These are phyloP conservation scores for Julus scanicus DNA, from an alignment of 2,888 invertebrate species.

Conservation along the genomic window DNA sequence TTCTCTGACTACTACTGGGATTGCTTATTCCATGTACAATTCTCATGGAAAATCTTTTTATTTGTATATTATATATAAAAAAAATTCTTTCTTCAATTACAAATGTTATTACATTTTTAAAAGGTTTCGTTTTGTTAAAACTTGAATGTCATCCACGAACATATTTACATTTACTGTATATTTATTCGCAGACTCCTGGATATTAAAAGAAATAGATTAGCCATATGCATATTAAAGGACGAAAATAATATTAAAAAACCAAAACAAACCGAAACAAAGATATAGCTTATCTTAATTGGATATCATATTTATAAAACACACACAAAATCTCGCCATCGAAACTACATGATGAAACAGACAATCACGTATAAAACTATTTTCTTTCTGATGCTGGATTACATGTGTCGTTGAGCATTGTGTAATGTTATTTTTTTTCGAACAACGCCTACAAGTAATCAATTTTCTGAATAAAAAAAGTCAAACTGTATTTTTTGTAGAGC, in stretches of 20 bases:
- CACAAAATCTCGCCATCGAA: not conserved
- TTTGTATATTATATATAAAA: not conserved
- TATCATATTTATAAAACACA: not conserved
- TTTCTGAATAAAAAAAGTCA: slow-evolving; percentile 5
- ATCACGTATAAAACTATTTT: slow-evolving; percentile 34
- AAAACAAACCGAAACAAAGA: not conserved
- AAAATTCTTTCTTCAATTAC: not conserved
- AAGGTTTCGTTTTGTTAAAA: not conserved
- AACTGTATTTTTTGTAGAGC: not conserved
- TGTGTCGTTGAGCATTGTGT: not conserved
- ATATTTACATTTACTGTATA: not conserved
- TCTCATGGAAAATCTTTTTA: no score
- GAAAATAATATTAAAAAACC: not conserved
- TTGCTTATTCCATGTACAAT: no score
- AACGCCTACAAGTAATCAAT: slow-evolving; percentile 26
- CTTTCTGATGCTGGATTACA: not conserved
- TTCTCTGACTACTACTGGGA: no score
- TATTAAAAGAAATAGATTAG: slow-evolving; percentile 4
- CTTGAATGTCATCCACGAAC: not conserved
- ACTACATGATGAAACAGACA: not conserved
- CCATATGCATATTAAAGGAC: not conserved
- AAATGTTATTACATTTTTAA: not conserved
- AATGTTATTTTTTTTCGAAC: not conserved
- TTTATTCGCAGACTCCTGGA: not conserved
- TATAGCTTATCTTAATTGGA: not conserved